Percentiles rank a stretch among this genome's conserved stretches.
These are phyloP conservation scores for Ceratina australensis DNA, from an alignment of 1,140 invertebrate species.

Conservation along the genomic window DNA sequence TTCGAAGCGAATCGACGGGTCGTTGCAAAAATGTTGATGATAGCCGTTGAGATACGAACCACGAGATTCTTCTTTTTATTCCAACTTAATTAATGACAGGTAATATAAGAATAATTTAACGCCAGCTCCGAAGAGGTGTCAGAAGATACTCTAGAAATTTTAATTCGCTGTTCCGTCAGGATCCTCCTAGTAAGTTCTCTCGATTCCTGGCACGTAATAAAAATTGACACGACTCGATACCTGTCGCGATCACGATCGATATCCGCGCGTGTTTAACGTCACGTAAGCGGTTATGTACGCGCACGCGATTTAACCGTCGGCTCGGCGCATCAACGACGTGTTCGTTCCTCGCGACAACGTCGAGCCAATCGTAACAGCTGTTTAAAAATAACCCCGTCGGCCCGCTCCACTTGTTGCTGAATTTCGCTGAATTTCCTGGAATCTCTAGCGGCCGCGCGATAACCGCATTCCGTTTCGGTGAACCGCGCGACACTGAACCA, in stretches of 20 bases:
- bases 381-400: conserved; percentile 7
- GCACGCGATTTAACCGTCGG: conserved; percentile 7
- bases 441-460: not conserved
- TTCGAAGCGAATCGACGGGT: not conserved
- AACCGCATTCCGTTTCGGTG: not conserved
- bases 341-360: conserved; percentile 14
- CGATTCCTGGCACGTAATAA: not conserved
- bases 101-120: too few species aligned
- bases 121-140: too few species aligned
- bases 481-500: not conserved
- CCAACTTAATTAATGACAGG: not conserved
- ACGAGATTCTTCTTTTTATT: not conserved
- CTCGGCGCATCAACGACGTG: not conserved
- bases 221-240: not conserved
- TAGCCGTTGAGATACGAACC: too few species aligned
- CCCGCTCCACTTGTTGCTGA: not conserved
- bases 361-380: conserved; percentile 6
- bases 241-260: conserved; percentile 1
- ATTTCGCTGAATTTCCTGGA: not conserved
- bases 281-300: not conserved
- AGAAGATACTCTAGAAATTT: too few species aligned
- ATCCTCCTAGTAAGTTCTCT: too few species aligned
- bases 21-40: too few species aligned
- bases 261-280: not conserved
- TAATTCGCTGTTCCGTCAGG: too few species aligned